Evolutionary conservation across 2,113 vertebrate genomes (phyloP).

Genomic region (Sinocyclocheilus maitianheensis): DNA sequence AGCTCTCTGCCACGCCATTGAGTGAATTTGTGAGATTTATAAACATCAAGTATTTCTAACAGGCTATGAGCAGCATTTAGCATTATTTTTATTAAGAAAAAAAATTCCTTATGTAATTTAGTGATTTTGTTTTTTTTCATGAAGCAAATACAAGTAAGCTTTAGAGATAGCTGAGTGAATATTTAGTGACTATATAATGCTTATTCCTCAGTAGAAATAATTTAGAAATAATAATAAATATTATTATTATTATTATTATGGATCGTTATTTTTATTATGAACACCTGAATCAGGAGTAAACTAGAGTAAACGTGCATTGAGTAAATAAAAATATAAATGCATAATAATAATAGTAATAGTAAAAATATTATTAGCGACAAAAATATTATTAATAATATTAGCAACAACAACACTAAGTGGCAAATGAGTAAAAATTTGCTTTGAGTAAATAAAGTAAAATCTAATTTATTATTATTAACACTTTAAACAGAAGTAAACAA

Average conservation of each 20-base stretch:
- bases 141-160: not conserved
- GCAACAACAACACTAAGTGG: too few relatives aligned
- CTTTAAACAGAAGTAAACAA: too few relatives aligned
- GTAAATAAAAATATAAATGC: not conserved
- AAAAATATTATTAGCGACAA: too few relatives aligned
- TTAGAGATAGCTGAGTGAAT: not conserved
- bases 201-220: not conserved
- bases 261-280: not conserved
- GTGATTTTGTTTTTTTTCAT: not conserved
- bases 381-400: too few relatives aligned
- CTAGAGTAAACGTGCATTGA: not conserved
- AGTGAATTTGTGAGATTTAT: not conserved
- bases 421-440: too few relatives aligned
- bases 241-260: not conserved
- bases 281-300: not conserved
- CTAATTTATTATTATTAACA: too few relatives aligned
- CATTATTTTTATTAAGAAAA: not conserved
- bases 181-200: not conserved
- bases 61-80: not conserved
- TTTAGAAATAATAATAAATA: not conserved
- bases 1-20: not conserved
- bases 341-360: not conserved
- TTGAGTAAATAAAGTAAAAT: too few relatives aligned
- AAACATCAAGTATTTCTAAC: not conserved
- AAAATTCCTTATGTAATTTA: not conserved